phyloP scores from a whole-genome alignment of 1,140 invertebrate genomes.

The Globodera rostochiensis region DNA sequence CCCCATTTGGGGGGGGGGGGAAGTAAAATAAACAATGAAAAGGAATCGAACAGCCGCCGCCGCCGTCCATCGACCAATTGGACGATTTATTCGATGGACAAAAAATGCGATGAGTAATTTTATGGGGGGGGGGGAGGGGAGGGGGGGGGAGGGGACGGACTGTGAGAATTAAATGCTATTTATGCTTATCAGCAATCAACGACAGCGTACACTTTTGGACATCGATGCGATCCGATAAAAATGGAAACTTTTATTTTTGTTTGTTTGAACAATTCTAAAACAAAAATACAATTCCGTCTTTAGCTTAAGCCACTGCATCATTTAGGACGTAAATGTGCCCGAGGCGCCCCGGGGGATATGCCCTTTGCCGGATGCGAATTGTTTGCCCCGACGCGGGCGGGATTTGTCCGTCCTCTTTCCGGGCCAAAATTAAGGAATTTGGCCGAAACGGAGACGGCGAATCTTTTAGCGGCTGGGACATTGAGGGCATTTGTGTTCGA shows the following conservation, averaged over 20 bases:
- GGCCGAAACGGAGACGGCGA: background rate
- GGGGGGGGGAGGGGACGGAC: no score
- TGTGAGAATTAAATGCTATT: background rate
- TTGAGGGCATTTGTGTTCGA: background rate
- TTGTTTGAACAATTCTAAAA: no score
- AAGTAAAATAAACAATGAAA: background rate
- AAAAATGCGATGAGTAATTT: no score
- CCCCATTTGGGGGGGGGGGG: background rate
- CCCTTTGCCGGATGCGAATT: background rate
- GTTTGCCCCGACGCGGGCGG: background rate
- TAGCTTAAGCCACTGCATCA: no score
- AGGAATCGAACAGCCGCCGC: background rate
- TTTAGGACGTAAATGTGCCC: background rate
- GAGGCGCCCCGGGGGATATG: background rate
- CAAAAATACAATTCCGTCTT: no score
- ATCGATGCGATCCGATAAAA: background rate
- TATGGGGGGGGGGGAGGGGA: no score
- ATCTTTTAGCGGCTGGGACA: background rate
- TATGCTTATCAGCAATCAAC: background rate
- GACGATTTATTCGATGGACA: background rate
- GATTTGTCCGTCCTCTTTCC: background rate
- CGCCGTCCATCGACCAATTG: no score
- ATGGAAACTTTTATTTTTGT: no score
- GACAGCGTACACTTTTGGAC: background rate
- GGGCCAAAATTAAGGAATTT: conserved; percentile 12